Evolutionary conservation across 2,888 invertebrate species (phyloP).

Genomic region (Pemphredon lugubris): DNA sequence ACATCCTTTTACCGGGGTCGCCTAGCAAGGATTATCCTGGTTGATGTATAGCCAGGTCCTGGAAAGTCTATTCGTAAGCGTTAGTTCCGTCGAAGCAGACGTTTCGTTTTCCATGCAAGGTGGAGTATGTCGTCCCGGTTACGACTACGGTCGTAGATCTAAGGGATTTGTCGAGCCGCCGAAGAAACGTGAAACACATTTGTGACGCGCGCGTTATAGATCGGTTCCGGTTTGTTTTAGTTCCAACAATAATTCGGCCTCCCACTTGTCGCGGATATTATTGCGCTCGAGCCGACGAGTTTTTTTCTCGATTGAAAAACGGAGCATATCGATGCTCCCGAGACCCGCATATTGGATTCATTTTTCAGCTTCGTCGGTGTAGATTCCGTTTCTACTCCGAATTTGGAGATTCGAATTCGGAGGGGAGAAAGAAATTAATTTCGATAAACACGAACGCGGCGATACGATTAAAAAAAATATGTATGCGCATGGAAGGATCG

Average conservation of each 20-base stretch:
- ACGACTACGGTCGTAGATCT: slow-evolving; percentile 61
- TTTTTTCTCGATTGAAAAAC: too few species aligned
- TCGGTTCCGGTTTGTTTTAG: slow-evolving; percentile 69
- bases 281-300: too few species aligned
- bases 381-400: too few species aligned
- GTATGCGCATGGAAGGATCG: too few species aligned
- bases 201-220: slow-evolving; percentile 67
- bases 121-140: slow-evolving; percentile 67
- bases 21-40: slow-evolving; percentile 53
- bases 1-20: slow-evolving; percentile 2
- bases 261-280: slow-evolving; percentile 1
- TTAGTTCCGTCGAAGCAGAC: slow-evolving; percentile 41
- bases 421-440: too few species aligned
- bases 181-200: slow-evolving; percentile 71
- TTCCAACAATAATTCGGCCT: slow-evolving; percentile 22
- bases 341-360: too few species aligned
- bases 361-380: too few species aligned
- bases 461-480: too few species aligned
- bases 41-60: slow-evolving; percentile 47
- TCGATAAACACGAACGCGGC: too few species aligned
- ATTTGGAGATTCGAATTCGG: too few species aligned
- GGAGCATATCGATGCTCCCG: too few species aligned
- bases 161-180: slow-evolving; percentile 69
- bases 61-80: slow-evolving; percentile 65
- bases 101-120: slow-evolving; percentile 66